Base-by-base conservation (phyloP, 2,888 invertebrate species). In the Chironomus tentans region DNA sequence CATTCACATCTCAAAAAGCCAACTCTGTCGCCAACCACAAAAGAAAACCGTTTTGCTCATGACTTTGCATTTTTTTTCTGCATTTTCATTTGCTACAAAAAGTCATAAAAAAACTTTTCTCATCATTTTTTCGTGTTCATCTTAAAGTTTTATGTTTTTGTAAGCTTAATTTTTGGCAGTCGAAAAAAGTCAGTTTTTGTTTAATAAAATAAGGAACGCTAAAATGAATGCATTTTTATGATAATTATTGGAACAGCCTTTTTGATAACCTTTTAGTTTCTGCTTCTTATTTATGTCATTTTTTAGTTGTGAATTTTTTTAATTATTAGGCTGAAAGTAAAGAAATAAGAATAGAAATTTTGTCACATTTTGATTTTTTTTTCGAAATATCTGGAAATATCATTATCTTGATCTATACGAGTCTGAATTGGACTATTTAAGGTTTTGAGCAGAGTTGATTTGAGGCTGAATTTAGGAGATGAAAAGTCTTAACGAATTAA, bases 101-200 rank as follows among this genome's bases (percentile, higher is more conserved):
- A 24, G 22, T 13, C 13, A 22, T 22, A 24, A 65, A 15, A 68
- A 15, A 68, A 68, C n/a, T 38, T 68, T 48, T 70, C 21, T 47
- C 70, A 48, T 70, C 70, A 46, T 46, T 48, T 70, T n/a, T 71
- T 71, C 50, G 50, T 71, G 50, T 71, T 71, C 22, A 18, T 71
- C n/a, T 56, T 71, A 71, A 56, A 50, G 48, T 68, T 68, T 46
- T 46, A 38, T 68, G 38, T 38, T 68, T 46, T 68, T 68, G 46
- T 68, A 10, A 28, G 71, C 71, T 71, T 71, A 48, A 50, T 70
- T 70, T 71, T 71, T 24, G 47, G 70, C 48, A 71, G 50, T 12
- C 12, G 56, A 15, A 15, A 56, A 56, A 18, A 56, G 15, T 18
- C n/a, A 56, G n/a, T 56, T 22, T 21, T 65, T 65, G 12, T 13